Evolutionary conservation across 2,888 invertebrate genomes (phyloP).

Genomic region (Petrolisthes cinctipes): DNA sequence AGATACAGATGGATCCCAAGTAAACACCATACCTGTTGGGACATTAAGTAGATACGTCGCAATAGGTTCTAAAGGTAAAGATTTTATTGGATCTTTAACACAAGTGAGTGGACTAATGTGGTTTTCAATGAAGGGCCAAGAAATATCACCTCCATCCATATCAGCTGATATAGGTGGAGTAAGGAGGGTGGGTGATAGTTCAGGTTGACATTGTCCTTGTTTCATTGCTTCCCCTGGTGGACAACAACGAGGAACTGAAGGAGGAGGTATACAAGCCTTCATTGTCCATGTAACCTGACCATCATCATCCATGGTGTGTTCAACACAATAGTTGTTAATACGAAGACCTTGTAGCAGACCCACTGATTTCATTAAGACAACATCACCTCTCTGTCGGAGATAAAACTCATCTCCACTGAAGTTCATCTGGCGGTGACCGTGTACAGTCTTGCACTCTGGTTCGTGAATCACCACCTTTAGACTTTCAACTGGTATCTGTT

Average conservation of each 20-base stretch:
- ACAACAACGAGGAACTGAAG: slow-evolving; percentile 41
- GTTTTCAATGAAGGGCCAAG: slow-evolving; percentile 32
- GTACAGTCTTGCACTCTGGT: slow-evolving; percentile 10
- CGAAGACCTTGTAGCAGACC: slow-evolving; percentile 31
- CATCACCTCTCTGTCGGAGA: slow-evolving; percentile 36
- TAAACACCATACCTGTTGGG: slow-evolving; percentile 12
- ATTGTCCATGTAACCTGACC: slow-evolving; percentile 14
- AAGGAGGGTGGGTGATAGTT: slow-evolving; percentile 14
- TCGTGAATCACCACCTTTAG: slow-evolving; percentile 22
- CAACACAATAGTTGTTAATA: slow-evolving; percentile 36
- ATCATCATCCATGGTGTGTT: background rate
- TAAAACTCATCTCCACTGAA: slow-evolving; percentile 28
- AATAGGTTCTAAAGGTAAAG: background rate
- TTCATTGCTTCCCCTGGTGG: slow-evolving; percentile 37
- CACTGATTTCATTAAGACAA: slow-evolving; percentile 10
- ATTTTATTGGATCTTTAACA: slow-evolving; percentile 10
- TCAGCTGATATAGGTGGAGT: slow-evolving; percentile 32
- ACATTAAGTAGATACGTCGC: slow-evolving; percentile 14
- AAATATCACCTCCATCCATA: background rate
- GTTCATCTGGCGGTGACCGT: slow-evolving; percentile 10
- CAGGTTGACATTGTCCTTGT: background rate
- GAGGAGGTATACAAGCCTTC: slow-evolving; percentile 45
- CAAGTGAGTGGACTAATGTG: slow-evolving; percentile 19
- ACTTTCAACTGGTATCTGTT: slow-evolving; percentile 23
- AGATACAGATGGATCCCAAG: background rate